A percentile compares a stretch with the other conserved stretches of the same genome.
These are phyloP conservation scores for Tholera decimalis DNA, from an alignment of 2,888 invertebrate genomes.

Conservation along the genomic window DNA sequence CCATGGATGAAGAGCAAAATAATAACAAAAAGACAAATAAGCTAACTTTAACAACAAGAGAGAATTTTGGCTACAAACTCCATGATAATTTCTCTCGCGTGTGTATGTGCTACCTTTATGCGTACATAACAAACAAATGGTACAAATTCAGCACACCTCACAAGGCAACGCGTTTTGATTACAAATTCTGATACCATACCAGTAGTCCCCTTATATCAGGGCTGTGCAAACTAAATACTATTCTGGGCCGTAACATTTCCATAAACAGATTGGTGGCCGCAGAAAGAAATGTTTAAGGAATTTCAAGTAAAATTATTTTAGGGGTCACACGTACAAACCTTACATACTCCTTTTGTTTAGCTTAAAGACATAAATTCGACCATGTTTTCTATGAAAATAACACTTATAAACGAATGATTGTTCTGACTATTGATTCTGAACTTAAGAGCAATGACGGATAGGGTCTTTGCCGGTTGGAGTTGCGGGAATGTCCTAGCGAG, in stretches of 20 bases:
- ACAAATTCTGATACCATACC: constrained; percentile 37
- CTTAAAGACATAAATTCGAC: too few species aligned
- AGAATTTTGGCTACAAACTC: constrained; percentile 4
- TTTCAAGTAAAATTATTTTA: too few species aligned
- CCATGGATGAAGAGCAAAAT: neutral
- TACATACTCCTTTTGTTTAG: too few species aligned
- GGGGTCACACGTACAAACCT: too few species aligned
- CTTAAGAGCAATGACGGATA: too few species aligned
- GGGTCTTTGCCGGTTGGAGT: too few species aligned
- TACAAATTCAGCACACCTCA: constrained; percentile 12
- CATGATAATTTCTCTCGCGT: neutral
- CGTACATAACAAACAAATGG: constrained; percentile 20
- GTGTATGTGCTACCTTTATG: constrained; percentile 16
- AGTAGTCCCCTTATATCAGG: constrained; percentile 6
- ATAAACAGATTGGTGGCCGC: neutral
- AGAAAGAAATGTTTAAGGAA: neutral
- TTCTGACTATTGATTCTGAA: too few species aligned
- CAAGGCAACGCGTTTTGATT: constrained; percentile 24
- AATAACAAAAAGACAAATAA: neutral
- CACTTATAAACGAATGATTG: too few species aligned
- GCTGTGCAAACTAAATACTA: neutral
- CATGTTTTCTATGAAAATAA: too few species aligned
- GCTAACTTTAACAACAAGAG: neutral
- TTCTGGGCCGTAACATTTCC: neutral
- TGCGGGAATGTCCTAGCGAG: too few species aligned